These are phyloP conservation scores for Watersipora subatra DNA, from an alignment of 1,140 invertebrate genomes.

Conservation along the genomic window DNA sequence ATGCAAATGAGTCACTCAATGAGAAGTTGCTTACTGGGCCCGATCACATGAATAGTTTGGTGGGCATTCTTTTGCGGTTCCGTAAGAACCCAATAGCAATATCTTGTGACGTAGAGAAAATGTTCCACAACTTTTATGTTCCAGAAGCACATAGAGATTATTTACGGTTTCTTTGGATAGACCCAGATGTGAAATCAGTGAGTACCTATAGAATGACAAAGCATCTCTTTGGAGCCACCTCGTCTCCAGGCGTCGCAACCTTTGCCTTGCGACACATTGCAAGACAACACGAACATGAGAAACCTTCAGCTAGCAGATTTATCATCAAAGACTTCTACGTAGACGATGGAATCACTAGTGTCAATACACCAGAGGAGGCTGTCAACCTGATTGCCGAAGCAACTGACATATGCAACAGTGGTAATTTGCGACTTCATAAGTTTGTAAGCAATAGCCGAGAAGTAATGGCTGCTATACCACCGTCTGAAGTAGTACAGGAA, in stretches of 20 bases:
- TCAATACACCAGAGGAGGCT: background rate
- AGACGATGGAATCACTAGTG: background rate
- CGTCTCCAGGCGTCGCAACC: conserved; percentile 5
- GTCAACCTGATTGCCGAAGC: background rate
- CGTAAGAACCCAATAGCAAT: conserved; percentile 16
- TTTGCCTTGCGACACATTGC: conserved; percentile 2
- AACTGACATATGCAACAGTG: background rate
- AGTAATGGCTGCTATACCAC: background rate
- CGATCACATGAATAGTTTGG: conserved; percentile 16
- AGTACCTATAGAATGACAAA: conserved; percentile 8
- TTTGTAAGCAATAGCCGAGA: background rate
- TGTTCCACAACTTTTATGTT: conserved; percentile 21
- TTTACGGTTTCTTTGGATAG: conserved; percentile 15
- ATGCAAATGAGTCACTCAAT: conserved; percentile 16
- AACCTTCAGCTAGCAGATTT: background rate
- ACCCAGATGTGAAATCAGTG: background rate
- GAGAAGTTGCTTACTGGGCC: conserved; percentile 18
- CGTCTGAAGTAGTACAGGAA: background rate
- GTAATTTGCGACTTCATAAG: background rate
- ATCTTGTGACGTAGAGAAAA: conserved; percentile 18
- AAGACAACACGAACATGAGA: background rate
- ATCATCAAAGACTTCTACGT: conserved; percentile 1
- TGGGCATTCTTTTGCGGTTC: conserved; percentile 23
- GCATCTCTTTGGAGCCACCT: conserved; percentile 10
- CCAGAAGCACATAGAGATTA: conserved; percentile 8